Evolutionary conservation across 2,113 vertebrate species (phyloP), one percentile per base, ranked within the genome.

Genomic region (Elgaria multicarinata): DNA sequence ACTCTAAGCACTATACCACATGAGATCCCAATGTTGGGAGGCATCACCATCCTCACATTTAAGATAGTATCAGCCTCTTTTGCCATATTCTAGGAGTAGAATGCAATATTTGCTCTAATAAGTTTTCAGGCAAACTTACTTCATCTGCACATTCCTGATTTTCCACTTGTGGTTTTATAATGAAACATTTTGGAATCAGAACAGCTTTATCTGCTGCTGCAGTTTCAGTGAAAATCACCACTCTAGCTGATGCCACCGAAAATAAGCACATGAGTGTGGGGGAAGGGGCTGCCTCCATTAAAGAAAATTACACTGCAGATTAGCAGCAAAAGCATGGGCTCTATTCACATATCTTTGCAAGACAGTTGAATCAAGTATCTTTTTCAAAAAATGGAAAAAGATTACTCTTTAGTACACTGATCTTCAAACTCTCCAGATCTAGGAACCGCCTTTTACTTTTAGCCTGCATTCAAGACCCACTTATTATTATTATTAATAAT

Each of bases 41-140:
- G 42, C 42, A 64, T 58, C 18, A 36, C 42, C 50, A 31, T 50
- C 2, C 0, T 81, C 6, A 39, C 18, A 36, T 78, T 39, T 2
- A 1, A 0, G 0, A 24, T 46, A 31, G 2, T 42, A 78, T 10
- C 69, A 64, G 44, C 26, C 16, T 0, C 0, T 50, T 67, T 13
- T n/a, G 5, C 6, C n/a, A 6, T 0, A 13, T 3, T 33, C 12
- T 74, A 66, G 44, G 0, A 0, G 71, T 24, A 36, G 83, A 85
- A 4, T 31, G 71, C 33, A 66, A 6, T 16, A 31, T 0, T 13
- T 67, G 55, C 55, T 79, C 67, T 83, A 92, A 26, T 1, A 0
- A 46, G 46, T 74, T 71, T 6, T 53, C 80, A 9, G 82, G 36
- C 28, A 92, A 79, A 8, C 10, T 69, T 26, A 85, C 18, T 14